These are phyloP conservation scores for Chaenodraco wilsoni DNA, from an alignment of 2,797 vertebrate genomes.

Conservation along the genomic window DNA sequence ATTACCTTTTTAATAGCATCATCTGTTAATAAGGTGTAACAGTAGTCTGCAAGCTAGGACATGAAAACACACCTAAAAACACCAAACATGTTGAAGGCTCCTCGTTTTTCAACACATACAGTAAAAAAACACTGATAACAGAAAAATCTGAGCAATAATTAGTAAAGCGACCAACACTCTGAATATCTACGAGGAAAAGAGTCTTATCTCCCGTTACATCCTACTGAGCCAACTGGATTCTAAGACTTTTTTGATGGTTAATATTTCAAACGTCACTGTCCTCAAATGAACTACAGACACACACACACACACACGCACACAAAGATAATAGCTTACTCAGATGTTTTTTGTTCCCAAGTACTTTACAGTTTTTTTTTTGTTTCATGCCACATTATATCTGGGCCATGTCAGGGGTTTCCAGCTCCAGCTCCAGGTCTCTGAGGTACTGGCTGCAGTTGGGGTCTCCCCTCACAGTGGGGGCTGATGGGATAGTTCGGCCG, in stretches of 20 bases:
- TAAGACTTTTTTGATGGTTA: slow-evolving; percentile 58
- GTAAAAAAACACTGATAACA: slow-evolving; percentile 67
- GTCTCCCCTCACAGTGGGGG: slow-evolving; percentile 93
- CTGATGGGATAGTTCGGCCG: slow-evolving; percentile 88
- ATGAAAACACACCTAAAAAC: slow-evolving; percentile 45
- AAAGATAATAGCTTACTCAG: slow-evolving; percentile 72
- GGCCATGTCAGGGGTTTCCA: slow-evolving; percentile 72
- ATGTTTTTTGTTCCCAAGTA: slow-evolving; percentile 65
- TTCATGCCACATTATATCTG: slow-evolving; percentile 72
- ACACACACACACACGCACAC: slow-evolving; percentile 62
- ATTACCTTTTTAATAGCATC: slow-evolving; percentile 69
- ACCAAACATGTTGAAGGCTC: slow-evolving; percentile 46
- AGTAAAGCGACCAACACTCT: slow-evolving; percentile 55
- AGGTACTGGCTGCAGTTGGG: slow-evolving; percentile 96
- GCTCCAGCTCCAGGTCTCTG: slow-evolving; percentile 79
- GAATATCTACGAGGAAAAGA: slow-evolving; percentile 31
- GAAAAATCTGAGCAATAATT: slow-evolving; percentile 52
- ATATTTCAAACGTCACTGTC: slow-evolving; percentile 55
- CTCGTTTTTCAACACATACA: slow-evolving; percentile 40
- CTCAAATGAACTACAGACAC: slow-evolving; percentile 61
- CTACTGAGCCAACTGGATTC: slow-evolving; percentile 54
- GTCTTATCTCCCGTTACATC: slow-evolving; percentile 39
- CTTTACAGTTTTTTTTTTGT: slow-evolving; percentile 58
- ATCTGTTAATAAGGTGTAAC: slow-evolving; percentile 55
- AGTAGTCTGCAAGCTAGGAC: slow-evolving; percentile 60